These are phyloP conservation scores for Chelmon rostratus DNA, from an alignment of 2,797 vertebrate species.

Conservation along the genomic window DNA sequence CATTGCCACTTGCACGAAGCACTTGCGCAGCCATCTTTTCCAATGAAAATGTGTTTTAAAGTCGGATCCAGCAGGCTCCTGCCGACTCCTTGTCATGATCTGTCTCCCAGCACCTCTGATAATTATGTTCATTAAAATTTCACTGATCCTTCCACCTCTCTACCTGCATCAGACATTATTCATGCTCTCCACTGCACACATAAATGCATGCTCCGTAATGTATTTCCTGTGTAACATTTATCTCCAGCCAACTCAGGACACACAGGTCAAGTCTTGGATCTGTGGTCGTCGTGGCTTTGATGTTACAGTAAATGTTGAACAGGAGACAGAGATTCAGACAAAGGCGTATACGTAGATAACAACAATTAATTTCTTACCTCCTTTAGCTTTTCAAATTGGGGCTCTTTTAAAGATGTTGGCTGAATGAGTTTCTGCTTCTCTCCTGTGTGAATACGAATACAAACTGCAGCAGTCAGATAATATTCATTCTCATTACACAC, in stretches of 20 bases:
- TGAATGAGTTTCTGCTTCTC: slow-evolving; percentile 89
- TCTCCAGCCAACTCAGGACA: slow-evolving; percentile 21
- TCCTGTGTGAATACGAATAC: slow-evolving; percentile 76
- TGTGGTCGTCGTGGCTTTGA: slow-evolving; percentile 15
- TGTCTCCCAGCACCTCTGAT: slow-evolving; percentile 66
- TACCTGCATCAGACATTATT: slow-evolving; percentile 62
- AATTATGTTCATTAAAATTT: slow-evolving; percentile 79
- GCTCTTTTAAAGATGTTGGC: slow-evolving; percentile 81
- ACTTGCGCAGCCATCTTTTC: slow-evolving; percentile 37
- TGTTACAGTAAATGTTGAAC: slow-evolving; percentile 35
- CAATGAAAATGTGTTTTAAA: slow-evolving; percentile 41
- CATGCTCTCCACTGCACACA: slow-evolving; percentile 44
- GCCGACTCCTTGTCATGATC: slow-evolving; percentile 26
- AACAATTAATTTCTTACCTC: slow-evolving; percentile 78
- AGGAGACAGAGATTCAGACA: slow-evolving; percentile 17
- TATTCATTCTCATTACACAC: slow-evolving; percentile 17
- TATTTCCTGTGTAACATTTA: slow-evolving; percentile 56
- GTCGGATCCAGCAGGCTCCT: slow-evolving; percentile 35
- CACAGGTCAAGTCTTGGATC: background rate
- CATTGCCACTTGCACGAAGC: slow-evolving; percentile 28
- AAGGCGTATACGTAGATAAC: background rate
- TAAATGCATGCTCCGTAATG: slow-evolving; percentile 40
- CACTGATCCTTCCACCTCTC: slow-evolving; percentile 62
- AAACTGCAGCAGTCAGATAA: slow-evolving; percentile 1
- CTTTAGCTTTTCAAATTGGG: slow-evolving; percentile 88